Conservation (phyloP, 2,797 vertebrate species). For the Nyctalus aviator region DNA sequence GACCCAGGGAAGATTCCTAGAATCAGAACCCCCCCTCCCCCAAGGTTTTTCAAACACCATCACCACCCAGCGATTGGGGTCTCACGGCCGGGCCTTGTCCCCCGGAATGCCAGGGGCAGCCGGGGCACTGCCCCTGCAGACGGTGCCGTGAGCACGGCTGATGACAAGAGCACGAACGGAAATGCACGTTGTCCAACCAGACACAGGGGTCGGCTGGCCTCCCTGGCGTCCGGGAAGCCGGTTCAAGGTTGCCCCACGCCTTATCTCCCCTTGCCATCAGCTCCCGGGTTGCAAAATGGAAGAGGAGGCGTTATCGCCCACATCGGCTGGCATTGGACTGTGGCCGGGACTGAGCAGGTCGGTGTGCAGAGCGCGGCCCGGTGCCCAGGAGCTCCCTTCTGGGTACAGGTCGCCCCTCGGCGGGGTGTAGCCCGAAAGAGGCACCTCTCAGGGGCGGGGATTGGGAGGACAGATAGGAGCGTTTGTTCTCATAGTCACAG, state of each 20-base stretch:
- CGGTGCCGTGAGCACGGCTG: slow-evolving; percentile 81
- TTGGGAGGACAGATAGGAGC: slow-evolving; percentile 77
- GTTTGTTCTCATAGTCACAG: slow-evolving; percentile 81
- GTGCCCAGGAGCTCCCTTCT: slow-evolving; percentile 59
- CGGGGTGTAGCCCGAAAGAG: slow-evolving; percentile 46
- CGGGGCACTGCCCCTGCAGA: slow-evolving; percentile 79
- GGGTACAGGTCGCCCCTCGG: slow-evolving; percentile 52
- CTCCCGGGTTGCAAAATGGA: slow-evolving; percentile 77
- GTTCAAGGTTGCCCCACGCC: slow-evolving; percentile 74
- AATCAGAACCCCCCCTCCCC: not conserved
- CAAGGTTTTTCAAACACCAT: not conserved
- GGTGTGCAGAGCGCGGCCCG: slow-evolving; percentile 68
- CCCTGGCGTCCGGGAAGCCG: slow-evolving; percentile 55
- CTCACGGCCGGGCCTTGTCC: slow-evolving; percentile 79
- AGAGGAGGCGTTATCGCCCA: slow-evolving; percentile 72
- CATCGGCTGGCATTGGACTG: slow-evolving; percentile 83
- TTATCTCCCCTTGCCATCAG: slow-evolving; percentile 80
- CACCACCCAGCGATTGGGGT: slow-evolving; percentile 51
- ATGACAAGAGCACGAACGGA: slow-evolving; percentile 77
- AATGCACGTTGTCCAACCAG: slow-evolving; percentile 83
- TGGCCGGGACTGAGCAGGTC: slow-evolving; percentile 54
- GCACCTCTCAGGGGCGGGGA: slow-evolving; percentile 58
- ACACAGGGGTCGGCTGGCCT: slow-evolving; percentile 79
- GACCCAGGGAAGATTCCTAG: not conserved
- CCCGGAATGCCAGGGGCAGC: slow-evolving; percentile 69